Evolutionary conservation across 2,797 vertebrate species (phyloP).

Genomic region (Ctenopoma multispine): DNA sequence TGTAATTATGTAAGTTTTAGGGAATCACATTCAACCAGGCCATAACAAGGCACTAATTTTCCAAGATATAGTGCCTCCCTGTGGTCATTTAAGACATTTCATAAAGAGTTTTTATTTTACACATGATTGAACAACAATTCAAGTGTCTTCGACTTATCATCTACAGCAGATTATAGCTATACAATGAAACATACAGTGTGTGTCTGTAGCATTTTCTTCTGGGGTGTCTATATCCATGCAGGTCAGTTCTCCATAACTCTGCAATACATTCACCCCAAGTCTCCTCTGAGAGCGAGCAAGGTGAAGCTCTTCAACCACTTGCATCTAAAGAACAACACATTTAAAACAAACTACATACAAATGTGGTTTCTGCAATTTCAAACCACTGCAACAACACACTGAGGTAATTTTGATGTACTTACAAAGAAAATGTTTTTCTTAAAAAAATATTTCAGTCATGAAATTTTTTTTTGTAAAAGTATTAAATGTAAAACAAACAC

Average conservation of each 20-base stretch:
- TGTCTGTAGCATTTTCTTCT: conserved; percentile 44
- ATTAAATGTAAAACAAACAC: background rate
- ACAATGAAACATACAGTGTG: conserved; percentile 32
- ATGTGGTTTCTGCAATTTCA: background rate
- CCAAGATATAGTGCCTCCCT: background rate
- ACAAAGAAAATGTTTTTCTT: background rate
- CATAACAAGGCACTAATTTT: background rate
- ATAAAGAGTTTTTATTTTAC: background rate
- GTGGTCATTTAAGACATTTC: background rate
- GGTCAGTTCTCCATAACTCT: conserved; percentile 90
- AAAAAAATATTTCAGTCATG: background rate
- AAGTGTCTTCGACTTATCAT: too few species aligned
- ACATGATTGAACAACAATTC: background rate
- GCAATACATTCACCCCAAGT: conserved; percentile 83
- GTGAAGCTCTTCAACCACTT: conserved; percentile 90
- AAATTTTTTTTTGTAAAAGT: background rate
- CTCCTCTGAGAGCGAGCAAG: conserved; percentile 87
- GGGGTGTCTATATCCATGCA: conserved; percentile 91
- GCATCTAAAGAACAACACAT: conserved; percentile 79
- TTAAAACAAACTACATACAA: conserved; percentile 30
- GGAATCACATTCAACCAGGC: background rate
- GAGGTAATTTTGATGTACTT: background rate
- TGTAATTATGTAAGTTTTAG: background rate
- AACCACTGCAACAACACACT: background rate
- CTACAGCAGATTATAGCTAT: too few species aligned